phyloP scores from a whole-genome alignment of 2,113 vertebrate species.

The Oenanthe melanoleuca region DNA sequence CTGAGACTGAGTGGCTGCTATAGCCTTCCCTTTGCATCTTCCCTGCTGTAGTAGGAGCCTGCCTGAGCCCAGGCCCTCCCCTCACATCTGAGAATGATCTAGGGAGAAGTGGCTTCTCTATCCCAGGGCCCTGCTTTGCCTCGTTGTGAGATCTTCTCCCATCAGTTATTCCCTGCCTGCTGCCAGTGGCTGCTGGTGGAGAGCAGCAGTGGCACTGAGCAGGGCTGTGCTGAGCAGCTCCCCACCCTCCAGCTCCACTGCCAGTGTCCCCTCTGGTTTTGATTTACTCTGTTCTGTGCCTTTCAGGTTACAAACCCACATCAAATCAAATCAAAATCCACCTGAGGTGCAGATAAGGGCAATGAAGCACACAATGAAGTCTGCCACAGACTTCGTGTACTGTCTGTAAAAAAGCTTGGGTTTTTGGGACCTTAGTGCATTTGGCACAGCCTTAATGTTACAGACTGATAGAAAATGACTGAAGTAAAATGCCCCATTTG shows the following conservation, averaged over 20 bases:
- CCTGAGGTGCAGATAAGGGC: not conserved
- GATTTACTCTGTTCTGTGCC: not conserved
- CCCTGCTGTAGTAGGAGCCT: not conserved
- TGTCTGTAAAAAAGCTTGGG: not conserved
- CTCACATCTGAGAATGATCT: not conserved
- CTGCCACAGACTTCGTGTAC: not conserved
- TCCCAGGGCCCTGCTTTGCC: not conserved
- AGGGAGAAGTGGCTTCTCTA: not conserved
- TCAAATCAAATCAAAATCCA: not conserved
- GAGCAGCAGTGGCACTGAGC: not conserved
- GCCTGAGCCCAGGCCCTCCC: not conserved
- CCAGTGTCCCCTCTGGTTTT: not conserved
- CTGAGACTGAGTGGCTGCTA: not conserved
- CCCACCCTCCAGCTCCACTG: not conserved
- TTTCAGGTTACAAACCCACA: not conserved
- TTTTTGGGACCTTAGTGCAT: not conserved
- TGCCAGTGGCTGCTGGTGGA: not conserved
- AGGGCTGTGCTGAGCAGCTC: not conserved
- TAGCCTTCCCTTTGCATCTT: accelerated
- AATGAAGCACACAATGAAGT: not conserved
- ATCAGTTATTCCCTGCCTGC: not conserved
- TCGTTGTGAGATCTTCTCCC: not conserved
- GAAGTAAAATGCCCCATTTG: not conserved
- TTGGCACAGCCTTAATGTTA: not conserved
- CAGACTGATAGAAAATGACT: not conserved